Conservation (phyloP, 2,888 invertebrate species). For the Drosophila putrida region DNA sequence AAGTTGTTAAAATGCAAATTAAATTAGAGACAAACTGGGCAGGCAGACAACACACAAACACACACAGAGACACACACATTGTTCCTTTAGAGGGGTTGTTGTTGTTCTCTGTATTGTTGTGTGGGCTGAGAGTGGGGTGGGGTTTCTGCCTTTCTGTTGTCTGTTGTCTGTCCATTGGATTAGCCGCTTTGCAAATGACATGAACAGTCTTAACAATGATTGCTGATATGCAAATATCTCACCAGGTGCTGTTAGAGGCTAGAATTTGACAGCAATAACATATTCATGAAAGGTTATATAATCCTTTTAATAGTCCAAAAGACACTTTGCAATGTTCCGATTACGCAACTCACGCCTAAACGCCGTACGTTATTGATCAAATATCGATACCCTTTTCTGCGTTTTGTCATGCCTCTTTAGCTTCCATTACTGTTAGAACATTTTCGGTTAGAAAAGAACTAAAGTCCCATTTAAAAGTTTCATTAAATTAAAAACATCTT, state of each 20-base stretch:
- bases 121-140: constrained; percentile 45
- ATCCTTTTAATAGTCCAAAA: constrained; percentile 6
- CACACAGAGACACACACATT: constrained; percentile 16
- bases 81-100: constrained; percentile 31
- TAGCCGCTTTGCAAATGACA: constrained; percentile 65
- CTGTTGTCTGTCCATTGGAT: constrained; percentile 53
- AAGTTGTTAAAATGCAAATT: constrained; percentile 83
- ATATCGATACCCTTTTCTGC: no score
- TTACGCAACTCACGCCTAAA: neutral
- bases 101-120: constrained; percentile 23
- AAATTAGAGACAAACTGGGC: constrained; percentile 80
- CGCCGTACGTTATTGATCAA: no score
- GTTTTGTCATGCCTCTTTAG: no score
- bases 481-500: no score
- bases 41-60: constrained; percentile 43
- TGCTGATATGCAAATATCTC: constrained; percentile 61
- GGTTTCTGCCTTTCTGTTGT: constrained; percentile 42
- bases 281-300: constrained; percentile 37
- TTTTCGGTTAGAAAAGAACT: no score
- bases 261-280: constrained; percentile 41
- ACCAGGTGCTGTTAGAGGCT: constrained; percentile 47
- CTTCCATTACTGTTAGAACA: no score
- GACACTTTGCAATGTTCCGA: neutral
- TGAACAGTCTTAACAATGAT: constrained; percentile 61
- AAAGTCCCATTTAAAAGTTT: no score